phyloP scores from a whole-genome alignment of 2,797 vertebrate genomes.

The Karalla daura region DNA sequence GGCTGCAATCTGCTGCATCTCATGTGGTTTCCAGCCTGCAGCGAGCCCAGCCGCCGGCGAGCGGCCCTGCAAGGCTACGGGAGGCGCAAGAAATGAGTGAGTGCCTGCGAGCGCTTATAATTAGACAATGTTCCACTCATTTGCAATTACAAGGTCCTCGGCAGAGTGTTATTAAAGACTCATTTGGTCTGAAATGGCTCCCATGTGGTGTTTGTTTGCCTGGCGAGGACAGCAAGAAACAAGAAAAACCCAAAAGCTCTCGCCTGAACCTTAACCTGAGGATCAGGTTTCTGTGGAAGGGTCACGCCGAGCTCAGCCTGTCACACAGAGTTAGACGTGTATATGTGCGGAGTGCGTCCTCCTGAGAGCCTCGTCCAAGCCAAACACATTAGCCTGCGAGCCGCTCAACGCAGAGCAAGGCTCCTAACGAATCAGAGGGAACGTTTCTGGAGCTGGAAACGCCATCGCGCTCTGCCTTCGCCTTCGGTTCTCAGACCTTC shows the following conservation, averaged over 20 bases:
- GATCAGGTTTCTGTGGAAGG: conserved; percentile 20
- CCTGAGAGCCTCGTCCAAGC: too few species aligned
- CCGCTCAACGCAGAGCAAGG: too few species aligned
- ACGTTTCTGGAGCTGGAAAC: neutral
- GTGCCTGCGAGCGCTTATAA: conserved; percentile 52
- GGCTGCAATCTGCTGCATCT: conserved; percentile 54
- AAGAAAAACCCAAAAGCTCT: neutral
- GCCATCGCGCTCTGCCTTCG: neutral
- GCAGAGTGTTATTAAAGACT: conserved; percentile 67
- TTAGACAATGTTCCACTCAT: conserved; percentile 62
- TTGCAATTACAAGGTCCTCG: conserved; percentile 58
- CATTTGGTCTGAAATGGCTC: conserved; percentile 61
- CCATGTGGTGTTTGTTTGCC: conserved; percentile 64
- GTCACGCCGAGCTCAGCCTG: conserved; percentile 17
- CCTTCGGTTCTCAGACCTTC: conserved; percentile 21
- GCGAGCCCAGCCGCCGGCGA: conserved; percentile 44
- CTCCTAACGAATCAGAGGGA: conserved; percentile 28
- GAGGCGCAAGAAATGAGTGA: conserved; percentile 28
- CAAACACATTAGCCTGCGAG: too few species aligned
- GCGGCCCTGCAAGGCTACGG: conserved; percentile 25
- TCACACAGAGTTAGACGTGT: conserved; percentile 22
- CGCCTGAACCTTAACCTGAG: conserved; percentile 21
- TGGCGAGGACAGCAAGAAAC: conserved; percentile 13
- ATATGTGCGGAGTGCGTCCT: too few species aligned
- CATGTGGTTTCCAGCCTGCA: conserved; percentile 54